Evolutionary conservation across 2,888 invertebrate genomes (phyloP).

Genomic region (Protonemura montana): DNA sequence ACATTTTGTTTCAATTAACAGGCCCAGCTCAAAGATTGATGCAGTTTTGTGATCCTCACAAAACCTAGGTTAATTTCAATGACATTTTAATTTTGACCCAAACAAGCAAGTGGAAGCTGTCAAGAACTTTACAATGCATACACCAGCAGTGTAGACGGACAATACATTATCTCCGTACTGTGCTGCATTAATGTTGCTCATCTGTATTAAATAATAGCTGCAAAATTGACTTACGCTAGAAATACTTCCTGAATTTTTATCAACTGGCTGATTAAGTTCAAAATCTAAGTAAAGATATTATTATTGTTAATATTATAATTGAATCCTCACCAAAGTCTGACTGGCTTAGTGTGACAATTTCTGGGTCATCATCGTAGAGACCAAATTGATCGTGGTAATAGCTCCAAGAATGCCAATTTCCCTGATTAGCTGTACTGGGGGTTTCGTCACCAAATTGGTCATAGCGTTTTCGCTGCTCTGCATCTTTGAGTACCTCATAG

Average conservation of each 20-base stretch:
- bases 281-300: constrained; percentile 50
- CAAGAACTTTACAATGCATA: too few relatives aligned
- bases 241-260: too few relatives aligned
- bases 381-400: constrained; percentile 84
- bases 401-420: constrained; percentile 79
- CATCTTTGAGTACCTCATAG: constrained; percentile 87
- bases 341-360: constrained; percentile 78
- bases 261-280: constrained; percentile 29
- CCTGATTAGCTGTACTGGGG: constrained; percentile 65
- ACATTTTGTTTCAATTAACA: not conserved
- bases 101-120: too few relatives aligned
- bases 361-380: constrained; percentile 84
- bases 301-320: constrained; percentile 51
- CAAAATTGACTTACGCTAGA: too few relatives aligned
- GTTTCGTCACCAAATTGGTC: constrained; percentile 80
- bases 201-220: too few relatives aligned
- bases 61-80: too few relatives aligned
- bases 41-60: too few relatives aligned
- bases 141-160: too few relatives aligned
- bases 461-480: constrained; percentile 78
- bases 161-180: too few relatives aligned
- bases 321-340: constrained; percentile 73
- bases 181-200: too few relatives aligned
- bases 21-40: not conserved
- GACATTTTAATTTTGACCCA: too few relatives aligned